phyloP scores from a whole-genome alignment of 2,888 invertebrate species.

The Bedellia somnulentella region DNA sequence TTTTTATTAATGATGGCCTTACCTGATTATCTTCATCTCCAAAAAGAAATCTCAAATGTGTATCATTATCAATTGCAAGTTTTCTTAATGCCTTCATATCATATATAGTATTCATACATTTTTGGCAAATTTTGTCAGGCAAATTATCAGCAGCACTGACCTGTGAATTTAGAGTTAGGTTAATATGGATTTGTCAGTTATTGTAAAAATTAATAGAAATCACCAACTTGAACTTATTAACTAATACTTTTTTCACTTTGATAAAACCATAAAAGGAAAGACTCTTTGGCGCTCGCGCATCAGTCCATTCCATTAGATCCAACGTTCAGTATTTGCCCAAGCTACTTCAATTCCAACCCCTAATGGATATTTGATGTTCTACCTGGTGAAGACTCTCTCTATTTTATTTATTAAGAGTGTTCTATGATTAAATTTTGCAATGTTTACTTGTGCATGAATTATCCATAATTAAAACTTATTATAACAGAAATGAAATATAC shows the following conservation, averaged over 20 bases:
- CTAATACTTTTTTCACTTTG: background rate
- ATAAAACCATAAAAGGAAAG: too few relatives aligned
- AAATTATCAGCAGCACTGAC: conserved; percentile 14
- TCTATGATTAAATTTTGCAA: too few relatives aligned
- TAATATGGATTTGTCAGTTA: too few relatives aligned
- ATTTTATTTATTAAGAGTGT: too few relatives aligned
- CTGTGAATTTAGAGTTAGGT: too few relatives aligned
- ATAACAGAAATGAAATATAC: conserved; percentile 5
- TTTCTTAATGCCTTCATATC: conserved; percentile 19
- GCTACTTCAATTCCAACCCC: too few relatives aligned
- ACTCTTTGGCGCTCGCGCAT: too few relatives aligned
- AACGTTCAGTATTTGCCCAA: too few relatives aligned
- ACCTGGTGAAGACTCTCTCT: too few relatives aligned
- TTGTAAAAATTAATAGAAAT: background rate
- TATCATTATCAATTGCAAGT: conserved; percentile 21
- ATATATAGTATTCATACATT: conserved; percentile 21
- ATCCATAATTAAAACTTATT: background rate
- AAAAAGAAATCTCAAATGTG: conserved; percentile 18
- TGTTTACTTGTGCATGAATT: background rate
- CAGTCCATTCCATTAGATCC: too few relatives aligned
- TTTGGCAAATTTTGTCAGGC: conserved; percentile 26
- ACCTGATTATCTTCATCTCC: conserved; percentile 8
- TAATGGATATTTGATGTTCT: too few relatives aligned
- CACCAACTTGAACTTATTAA: background rate
- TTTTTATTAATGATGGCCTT: background rate